A percentile compares a stretch with the other conserved stretches of the same genome.
phyloP scores from a whole-genome alignment of 2,113 vertebrate genomes.

The chimpanzee (Pan troglodytes) region DNA sequence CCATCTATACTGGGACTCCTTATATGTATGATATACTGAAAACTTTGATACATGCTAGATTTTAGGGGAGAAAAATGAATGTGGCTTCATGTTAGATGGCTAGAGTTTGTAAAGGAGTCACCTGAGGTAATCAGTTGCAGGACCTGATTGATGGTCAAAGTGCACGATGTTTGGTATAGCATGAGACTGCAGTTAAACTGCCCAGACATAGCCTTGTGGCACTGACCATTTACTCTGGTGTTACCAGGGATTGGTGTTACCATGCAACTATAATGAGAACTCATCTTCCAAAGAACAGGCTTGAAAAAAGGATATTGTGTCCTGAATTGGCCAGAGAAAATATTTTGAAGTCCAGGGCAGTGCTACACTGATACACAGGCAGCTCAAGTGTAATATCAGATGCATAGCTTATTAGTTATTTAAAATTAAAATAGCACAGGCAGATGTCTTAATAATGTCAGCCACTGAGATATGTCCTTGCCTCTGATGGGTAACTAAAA shows the following conservation, averaged over 20 bases:
- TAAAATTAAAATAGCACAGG: neutral
- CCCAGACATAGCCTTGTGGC: accelerated
- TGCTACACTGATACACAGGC: neutral
- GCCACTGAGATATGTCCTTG: neutral
- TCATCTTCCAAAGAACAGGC: neutral
- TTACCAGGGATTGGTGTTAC: neutral
- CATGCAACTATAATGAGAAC: neutral
- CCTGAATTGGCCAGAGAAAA: neutral
- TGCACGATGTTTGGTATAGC: accelerated
- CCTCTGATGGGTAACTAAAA: neutral
- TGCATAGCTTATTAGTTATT: accelerated
- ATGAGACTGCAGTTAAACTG: accelerated
- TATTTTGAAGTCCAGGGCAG: neutral
- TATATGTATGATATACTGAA: neutral
- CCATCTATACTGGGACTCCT: too few species aligned
- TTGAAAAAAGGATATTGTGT: neutral
- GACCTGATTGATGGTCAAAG: neutral
- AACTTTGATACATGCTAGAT: neutral
- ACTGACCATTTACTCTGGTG: accelerated
- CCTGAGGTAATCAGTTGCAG: neutral
- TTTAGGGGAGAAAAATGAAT: neutral
- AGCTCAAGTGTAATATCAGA: neutral
- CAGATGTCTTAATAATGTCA: neutral
- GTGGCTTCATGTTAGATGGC: neutral
- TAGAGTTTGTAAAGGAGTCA: neutral